Base-by-base conservation (phyloP, 2,797 vertebrate species). In the Cirrhinus mrigala region DNA sequence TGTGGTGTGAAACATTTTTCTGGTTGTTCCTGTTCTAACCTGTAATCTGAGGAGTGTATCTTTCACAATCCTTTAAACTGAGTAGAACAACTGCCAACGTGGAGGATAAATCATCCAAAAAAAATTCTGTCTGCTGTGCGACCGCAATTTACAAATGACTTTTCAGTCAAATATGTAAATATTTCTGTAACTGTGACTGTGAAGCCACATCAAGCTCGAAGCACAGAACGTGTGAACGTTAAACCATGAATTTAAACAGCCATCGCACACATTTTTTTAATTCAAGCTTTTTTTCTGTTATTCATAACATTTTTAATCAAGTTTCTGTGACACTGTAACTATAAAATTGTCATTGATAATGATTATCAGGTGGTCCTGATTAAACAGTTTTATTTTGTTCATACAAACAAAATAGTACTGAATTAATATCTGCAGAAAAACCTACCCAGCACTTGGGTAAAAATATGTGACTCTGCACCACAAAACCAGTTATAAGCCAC, bases 1-100 rank as follows among this genome's bases (percentile, higher is more conserved):
- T 74, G 75, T 75, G 22, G 10, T 76, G 76, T 73, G 48, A 80
- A 73, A 85, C 4, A 52, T 64, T 85, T 85, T 15, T 40, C 54
- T 62, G 20, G 27, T 64, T 74, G 54, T 85, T 85, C 76, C 44
- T 85, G 83, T 85, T 85, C 29, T 33, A 80, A 85, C 77, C 69
- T 80, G 83, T 79, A 37, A 73, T 79, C 44, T 50, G 54, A 70
- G 75, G 24, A 84, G 80, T 71, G 82, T 78, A 44, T 84, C 62
- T 69, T 68, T 56, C 50, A 56, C 74, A 48, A 50, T 71, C 68
- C 37, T 71, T 50, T 48, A 85, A 70, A 78, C 18, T 16, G 52
- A 60, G 54, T 50, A n/a, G 15, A 60, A 71, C 66, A 62, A 71
- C 56, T 80, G 54, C 54, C 64, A 71, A 52, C 54, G 62, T 14